Percentiles rank a stretch among this genome's conserved stretches.
phyloP scores from a whole-genome alignment of 2,797 vertebrate species.

The Tapera naevia region DNA sequence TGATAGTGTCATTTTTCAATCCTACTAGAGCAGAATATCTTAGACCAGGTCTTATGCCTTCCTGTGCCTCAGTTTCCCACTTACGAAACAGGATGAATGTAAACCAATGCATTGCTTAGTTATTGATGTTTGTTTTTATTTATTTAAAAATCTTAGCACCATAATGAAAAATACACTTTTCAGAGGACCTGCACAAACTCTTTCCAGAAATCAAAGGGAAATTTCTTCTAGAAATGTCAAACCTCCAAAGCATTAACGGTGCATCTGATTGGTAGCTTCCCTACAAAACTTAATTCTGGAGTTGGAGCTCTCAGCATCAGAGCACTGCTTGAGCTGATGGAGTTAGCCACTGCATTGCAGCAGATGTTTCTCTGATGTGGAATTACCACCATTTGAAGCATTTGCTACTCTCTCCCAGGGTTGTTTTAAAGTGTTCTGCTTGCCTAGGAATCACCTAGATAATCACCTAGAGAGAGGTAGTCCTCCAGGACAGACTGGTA shows the following conservation, averaged over 20 bases:
- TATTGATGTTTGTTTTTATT: background rate
- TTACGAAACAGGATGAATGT: background rate
- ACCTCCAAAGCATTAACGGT: background rate
- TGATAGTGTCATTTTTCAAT: background rate
- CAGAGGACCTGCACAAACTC: background rate
- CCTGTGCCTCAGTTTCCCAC: background rate
- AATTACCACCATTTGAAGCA: background rate
- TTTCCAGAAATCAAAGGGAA: background rate
- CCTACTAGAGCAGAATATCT: background rate
- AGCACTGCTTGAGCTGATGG: background rate
- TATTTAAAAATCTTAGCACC: background rate
- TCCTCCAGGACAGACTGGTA: background rate
- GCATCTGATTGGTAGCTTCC: background rate
- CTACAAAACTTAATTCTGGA: background rate
- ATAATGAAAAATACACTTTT: background rate
- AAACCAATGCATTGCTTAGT: background rate
- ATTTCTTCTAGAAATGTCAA: background rate
- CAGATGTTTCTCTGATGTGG: background rate
- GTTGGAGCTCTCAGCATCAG: background rate
- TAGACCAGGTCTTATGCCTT: background rate
- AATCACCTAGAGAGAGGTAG: too few species aligned
- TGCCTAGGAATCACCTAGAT: background rate
- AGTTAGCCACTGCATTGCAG: background rate
- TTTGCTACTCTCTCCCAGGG: background rate
- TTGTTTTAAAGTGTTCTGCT: background rate